Conservation (phyloP, 2,113 vertebrate species). For the Vidua chalybeata region DNA sequence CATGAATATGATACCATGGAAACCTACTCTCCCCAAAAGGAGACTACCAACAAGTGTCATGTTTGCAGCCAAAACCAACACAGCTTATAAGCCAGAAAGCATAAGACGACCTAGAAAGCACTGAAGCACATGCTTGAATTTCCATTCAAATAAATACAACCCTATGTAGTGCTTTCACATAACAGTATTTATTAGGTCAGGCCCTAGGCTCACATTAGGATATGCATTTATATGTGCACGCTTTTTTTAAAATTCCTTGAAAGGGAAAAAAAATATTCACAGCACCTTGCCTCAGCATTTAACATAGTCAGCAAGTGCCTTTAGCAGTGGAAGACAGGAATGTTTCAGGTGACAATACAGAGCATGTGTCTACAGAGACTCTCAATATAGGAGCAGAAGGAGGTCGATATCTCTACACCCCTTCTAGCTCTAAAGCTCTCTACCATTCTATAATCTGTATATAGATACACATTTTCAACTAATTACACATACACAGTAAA, state of each 20-base stretch:
- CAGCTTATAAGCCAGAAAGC: background rate
- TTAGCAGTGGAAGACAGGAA: background rate
- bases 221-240: background rate
- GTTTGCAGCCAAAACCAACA: background rate
- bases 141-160: background rate
- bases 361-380: background rate
- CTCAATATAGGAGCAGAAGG: background rate
- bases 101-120: background rate
- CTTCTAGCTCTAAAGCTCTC: background rate
- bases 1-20: background rate
- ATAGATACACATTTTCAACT: background rate
- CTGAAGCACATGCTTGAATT: background rate
- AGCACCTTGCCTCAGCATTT: background rate
- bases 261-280: background rate
- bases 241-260: background rate
- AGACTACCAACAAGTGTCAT: background rate
- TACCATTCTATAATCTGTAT: background rate
- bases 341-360: background rate
- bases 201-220: background rate
- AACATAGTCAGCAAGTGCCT: background rate
- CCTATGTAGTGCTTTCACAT: background rate
- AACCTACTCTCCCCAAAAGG: background rate
- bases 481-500: background rate
- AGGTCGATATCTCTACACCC: background rate
- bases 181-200: background rate